phyloP scores from a whole-genome alignment of 2,888 invertebrate species.

The Caenorhabditis wallacei region DNA sequence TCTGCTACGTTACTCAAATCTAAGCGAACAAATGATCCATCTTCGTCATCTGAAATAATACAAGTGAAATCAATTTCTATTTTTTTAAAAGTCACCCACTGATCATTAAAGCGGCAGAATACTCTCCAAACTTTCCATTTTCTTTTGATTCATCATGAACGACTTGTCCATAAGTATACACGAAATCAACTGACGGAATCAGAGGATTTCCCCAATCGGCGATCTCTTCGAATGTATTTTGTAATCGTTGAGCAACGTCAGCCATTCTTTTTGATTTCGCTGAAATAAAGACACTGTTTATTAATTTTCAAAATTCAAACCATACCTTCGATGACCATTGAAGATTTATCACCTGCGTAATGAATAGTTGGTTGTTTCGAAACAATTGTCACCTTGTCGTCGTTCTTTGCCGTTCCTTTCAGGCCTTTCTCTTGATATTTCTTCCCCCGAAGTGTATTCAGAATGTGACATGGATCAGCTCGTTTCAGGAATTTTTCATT shows the following conservation, averaged over 20 bases:
- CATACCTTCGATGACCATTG: conserved; percentile 52
- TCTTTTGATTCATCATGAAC: conserved; percentile 58
- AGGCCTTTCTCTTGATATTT: conserved; percentile 48
- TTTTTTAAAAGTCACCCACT: conserved; percentile 11
- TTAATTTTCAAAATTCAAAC: neutral
- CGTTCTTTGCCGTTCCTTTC: conserved; percentile 8
- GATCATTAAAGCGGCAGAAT: conserved; percentile 55
- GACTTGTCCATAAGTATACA: conserved; percentile 68
- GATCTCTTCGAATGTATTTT: conserved; percentile 42
- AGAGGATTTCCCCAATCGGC: conserved; percentile 60
- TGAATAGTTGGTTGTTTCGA: conserved; percentile 43
- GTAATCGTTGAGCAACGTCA: conserved; percentile 21
- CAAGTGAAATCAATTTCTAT: neutral
- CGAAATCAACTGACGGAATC: conserved; percentile 43
- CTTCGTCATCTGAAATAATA: conserved; percentile 62
- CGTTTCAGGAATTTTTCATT: conserved; percentile 57
- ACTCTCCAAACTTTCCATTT: conserved; percentile 56
- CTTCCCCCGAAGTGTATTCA: conserved; percentile 28
- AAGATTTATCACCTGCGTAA: conserved; percentile 62
- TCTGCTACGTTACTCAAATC: conserved; percentile 59
- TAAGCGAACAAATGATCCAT: conserved; percentile 61
- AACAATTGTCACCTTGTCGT: conserved; percentile 27
- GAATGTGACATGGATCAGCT: conserved; percentile 7
- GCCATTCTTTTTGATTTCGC: conserved; percentile 43
- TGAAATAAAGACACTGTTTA: conserved; percentile 5